Percentiles rank a stretch among this genome's conserved stretches.
phyloP scores from a whole-genome alignment of 2,113 vertebrate genomes.

The Chloropsis hardwickii region DNA sequence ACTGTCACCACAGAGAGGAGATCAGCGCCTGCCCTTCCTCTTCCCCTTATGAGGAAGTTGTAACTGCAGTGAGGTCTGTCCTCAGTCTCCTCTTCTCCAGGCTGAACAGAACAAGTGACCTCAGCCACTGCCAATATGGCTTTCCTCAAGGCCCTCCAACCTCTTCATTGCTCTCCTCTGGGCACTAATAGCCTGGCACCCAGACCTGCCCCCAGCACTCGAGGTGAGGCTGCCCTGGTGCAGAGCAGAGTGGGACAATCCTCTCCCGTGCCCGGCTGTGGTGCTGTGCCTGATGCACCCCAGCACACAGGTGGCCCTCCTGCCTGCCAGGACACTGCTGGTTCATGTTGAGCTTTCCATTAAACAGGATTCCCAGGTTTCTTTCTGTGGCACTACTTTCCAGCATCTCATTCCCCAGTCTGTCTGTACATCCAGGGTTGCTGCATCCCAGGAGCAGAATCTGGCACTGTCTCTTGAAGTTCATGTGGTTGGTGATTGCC shows the following conservation, averaged over 20 bases:
- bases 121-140: rapidly evolving
- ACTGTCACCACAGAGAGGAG: neutral
- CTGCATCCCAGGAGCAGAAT: no score
- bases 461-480: neutral
- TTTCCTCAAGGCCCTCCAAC: neutral
- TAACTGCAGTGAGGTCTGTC: neutral
- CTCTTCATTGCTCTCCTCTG: neutral
- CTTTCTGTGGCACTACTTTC: neutral
- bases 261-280: rapidly evolving
- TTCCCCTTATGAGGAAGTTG: rapidly evolving
- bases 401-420: neutral
- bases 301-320: rapidly evolving
- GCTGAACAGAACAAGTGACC: neutral
- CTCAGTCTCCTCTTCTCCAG: neutral
- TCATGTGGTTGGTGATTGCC: neutral
- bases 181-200: neutral
- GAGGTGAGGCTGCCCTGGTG: neutral
- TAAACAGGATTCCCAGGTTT: neutral
- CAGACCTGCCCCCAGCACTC: neutral
- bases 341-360: rapidly evolving
- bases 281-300: neutral
- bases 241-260: neutral
- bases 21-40: neutral
- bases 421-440: neutral
- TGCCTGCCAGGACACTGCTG: neutral